Conservation (phyloP, 2,113 vertebrate genomes). For the Barbus barbus region DNA sequence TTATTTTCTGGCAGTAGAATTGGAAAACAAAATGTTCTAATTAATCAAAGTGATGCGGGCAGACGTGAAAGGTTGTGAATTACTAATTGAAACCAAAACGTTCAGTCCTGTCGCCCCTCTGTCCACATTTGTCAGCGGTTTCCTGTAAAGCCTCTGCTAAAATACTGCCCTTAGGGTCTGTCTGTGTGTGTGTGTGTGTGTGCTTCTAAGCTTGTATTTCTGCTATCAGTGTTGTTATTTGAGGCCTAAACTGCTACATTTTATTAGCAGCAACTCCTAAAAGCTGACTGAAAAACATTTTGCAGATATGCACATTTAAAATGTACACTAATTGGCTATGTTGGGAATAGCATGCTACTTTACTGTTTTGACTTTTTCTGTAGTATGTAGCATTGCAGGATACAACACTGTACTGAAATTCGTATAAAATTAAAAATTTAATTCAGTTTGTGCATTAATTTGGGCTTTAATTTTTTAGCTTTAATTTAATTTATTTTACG, state of each 20-base stretch:
- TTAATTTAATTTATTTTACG: too few relatives aligned
- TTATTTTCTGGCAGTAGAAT: conserved; percentile 54
- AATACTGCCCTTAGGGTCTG: conserved; percentile 6
- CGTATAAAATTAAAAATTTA: too few relatives aligned
- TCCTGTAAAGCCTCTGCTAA: conserved; percentile 33
- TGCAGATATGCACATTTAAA: background rate
- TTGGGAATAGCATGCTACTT: background rate
- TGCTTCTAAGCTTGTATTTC: background rate
- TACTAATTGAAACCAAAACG: conserved; percentile 58
- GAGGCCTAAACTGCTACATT: background rate
- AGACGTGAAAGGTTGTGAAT: conserved; percentile 56
- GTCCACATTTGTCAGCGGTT: conserved; percentile 51
- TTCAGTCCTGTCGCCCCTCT: conserved; percentile 14
- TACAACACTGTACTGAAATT: too few relatives aligned
- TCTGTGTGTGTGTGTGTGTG: too few relatives aligned
- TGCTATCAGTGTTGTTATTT: background rate
- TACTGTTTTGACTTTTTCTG: background rate
- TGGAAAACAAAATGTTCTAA: conserved; percentile 63
- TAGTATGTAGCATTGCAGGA: too few relatives aligned
- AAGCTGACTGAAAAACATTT: background rate
- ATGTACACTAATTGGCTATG: background rate
- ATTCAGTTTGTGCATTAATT: too few relatives aligned
- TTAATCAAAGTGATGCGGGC: conserved; percentile 53
- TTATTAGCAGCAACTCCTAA: background rate
- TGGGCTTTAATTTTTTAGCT: too few relatives aligned